These are phyloP conservation scores for Trichonephila clavata DNA, from an alignment of 1,140 invertebrate species.

Conservation along the genomic window DNA sequence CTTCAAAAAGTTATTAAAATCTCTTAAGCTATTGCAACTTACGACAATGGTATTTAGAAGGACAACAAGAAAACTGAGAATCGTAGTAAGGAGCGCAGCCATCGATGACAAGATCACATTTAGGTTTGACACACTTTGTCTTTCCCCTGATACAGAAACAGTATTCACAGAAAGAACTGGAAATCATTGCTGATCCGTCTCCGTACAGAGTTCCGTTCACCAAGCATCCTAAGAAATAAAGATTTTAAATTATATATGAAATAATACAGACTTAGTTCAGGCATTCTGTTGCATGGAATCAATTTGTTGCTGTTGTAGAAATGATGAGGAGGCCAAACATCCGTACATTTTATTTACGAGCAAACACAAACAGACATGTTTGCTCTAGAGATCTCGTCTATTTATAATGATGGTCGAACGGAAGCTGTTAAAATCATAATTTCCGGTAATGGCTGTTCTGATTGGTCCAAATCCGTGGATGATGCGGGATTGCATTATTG, in stretches of 20 bases:
- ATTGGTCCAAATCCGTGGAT: no score
- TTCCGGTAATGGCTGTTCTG: no score
- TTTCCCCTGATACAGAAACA: slow-evolving; percentile 91
- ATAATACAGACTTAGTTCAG: no score
- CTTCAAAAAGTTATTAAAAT: background rate
- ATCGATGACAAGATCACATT: slow-evolving; percentile 88
- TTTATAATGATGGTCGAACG: no score
- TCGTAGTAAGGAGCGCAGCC: slow-evolving; percentile 87
- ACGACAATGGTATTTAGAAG: slow-evolving; percentile 90
- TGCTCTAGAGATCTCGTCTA: no score
- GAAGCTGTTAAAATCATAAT: no score
- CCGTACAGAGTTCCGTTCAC: slow-evolving; percentile 88
- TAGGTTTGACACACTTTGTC: slow-evolving; percentile 89
- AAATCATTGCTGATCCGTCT: slow-evolving; percentile 91
- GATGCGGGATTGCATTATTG: no score
- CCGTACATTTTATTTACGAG: no score
- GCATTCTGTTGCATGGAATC: no score
- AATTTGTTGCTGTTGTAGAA: no score
- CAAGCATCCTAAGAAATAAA: slow-evolving; percentile 84
- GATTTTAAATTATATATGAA: background rate
- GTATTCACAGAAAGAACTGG: slow-evolving; percentile 89
- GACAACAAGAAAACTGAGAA: slow-evolving; percentile 88
- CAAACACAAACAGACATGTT: no score
- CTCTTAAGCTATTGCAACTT: slow-evolving; percentile 77
- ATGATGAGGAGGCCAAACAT: no score